Evolutionary conservation across 2,888 invertebrate species (phyloP).

Genomic region (Sussaba pulchella): DNA sequence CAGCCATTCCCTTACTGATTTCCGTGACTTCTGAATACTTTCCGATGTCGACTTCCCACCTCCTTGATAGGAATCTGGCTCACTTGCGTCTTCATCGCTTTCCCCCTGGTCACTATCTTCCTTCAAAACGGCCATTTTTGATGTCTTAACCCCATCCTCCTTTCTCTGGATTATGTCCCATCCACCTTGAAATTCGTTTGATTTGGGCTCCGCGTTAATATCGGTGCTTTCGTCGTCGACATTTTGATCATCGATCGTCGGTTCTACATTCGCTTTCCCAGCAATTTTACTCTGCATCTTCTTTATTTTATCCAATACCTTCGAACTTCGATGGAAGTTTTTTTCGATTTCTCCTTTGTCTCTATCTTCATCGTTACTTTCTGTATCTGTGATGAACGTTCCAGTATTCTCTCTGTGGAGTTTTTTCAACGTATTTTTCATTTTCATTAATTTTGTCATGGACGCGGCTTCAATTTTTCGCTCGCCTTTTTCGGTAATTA

Average conservation of each 20-base stretch:
- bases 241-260: neutral
- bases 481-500: neutral
- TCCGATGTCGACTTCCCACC: neutral
- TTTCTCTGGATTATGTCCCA: neutral
- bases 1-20: neutral
- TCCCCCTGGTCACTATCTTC: neutral
- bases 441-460: neutral
- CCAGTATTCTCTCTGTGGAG: neutral
- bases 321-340: neutral
- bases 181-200: neutral
- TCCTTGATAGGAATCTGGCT: neutral
- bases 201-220: too few species aligned
- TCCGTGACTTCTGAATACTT: neutral
- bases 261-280: neutral
- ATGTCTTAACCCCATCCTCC: neutral
- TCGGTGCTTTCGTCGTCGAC: neutral
- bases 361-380: neutral
- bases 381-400: too few species aligned
- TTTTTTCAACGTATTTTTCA: neutral
- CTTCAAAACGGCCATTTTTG: neutral
- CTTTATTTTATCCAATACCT: neutral
- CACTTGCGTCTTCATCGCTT: slow-evolving; percentile 3
- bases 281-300: neutral
- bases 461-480: neutral
- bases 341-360: neutral